Percentiles rank a stretch among this genome's conserved stretches.
These are phyloP conservation scores for Papilio demoleus DNA, from an alignment of 2,888 invertebrate species.

Conservation along the genomic window DNA sequence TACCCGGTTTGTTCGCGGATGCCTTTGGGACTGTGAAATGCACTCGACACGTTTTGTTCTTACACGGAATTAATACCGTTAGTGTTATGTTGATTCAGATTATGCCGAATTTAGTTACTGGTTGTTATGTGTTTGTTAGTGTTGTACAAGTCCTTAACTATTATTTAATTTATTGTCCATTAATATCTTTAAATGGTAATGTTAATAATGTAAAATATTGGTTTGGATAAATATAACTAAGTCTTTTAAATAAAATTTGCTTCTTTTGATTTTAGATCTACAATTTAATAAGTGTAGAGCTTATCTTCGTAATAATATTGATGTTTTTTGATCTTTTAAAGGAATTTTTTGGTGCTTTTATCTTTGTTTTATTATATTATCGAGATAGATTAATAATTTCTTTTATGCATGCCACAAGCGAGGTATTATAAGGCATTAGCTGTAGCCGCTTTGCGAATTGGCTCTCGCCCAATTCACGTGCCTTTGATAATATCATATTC, in stretches of 20 bases:
- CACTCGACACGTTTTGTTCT: constrained; percentile 26
- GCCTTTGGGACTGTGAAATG: constrained; percentile 26
- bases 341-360: not conserved
- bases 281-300: no score
- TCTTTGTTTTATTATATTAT: not conserved
- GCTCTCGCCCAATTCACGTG: constrained; percentile 28
- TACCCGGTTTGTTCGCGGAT: constrained; percentile 36
- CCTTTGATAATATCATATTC: constrained; percentile 18
- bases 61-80: constrained; percentile 21
- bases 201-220: no score
- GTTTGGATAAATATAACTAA: no score
- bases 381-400: constrained; percentile 8
- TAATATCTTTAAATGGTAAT: no score
- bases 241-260: no score
- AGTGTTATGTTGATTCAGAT: not conserved
- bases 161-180: not conserved
- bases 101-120: not conserved
- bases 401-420: constrained; percentile 21
- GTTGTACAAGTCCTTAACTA: not conserved
- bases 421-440: constrained; percentile 25
- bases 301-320: no score
- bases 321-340: no score
- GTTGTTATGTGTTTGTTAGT: not conserved
- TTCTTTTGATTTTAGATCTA: no score
- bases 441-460: constrained; percentile 20